Percentiles rank a stretch among this genome's conserved stretches.
Evolutionary conservation across 2,888 invertebrate genomes (phyloP).

Genomic region (Chrysopilus asiliformis): DNA sequence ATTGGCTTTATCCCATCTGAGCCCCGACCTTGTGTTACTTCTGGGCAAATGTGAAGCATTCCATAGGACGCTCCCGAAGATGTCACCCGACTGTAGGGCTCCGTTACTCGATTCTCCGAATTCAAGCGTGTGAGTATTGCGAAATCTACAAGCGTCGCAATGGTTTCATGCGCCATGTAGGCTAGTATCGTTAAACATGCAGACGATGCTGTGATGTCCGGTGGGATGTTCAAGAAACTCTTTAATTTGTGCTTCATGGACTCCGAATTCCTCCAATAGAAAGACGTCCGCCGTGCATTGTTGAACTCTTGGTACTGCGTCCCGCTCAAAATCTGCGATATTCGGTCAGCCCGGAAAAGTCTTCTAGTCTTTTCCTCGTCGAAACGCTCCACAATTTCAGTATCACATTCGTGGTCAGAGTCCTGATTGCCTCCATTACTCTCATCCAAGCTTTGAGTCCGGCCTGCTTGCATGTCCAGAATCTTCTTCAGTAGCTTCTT

Average conservation of each 20-base stretch:
- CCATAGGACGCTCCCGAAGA: conserved; percentile 31
- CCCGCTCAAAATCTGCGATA: conserved; percentile 42
- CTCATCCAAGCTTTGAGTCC: conserved; percentile 28
- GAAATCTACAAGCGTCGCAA: conserved; percentile 77
- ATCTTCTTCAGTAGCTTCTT: conserved; percentile 36
- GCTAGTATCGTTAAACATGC: conserved; percentile 64
- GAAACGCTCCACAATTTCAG: conserved; percentile 38
- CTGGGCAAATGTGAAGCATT: conserved; percentile 35
- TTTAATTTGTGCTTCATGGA: conserved; percentile 45
- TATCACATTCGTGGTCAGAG: conserved; percentile 40
- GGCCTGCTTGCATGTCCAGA: conserved; percentile 28
- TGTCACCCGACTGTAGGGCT: conserved; percentile 52
- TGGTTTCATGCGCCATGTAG: conserved; percentile 80
- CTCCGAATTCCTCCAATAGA: conserved; percentile 42
- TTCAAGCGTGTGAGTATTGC: conserved; percentile 71
- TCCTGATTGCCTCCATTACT: conserved; percentile 35
- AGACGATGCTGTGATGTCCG: conserved; percentile 46
- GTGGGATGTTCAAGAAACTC: conserved; percentile 47
- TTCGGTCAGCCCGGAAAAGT: conserved; percentile 44
- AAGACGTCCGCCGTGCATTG: conserved; percentile 65
- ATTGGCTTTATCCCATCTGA: conserved; percentile 56
- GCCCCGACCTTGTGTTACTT: conserved; percentile 39
- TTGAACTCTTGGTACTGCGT: conserved; percentile 62
- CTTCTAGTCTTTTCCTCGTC: conserved; percentile 34
- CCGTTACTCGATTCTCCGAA: conserved; percentile 49